Conservation (phyloP, 2,113 vertebrate genomes). For the Ciconia stormi region DNA sequence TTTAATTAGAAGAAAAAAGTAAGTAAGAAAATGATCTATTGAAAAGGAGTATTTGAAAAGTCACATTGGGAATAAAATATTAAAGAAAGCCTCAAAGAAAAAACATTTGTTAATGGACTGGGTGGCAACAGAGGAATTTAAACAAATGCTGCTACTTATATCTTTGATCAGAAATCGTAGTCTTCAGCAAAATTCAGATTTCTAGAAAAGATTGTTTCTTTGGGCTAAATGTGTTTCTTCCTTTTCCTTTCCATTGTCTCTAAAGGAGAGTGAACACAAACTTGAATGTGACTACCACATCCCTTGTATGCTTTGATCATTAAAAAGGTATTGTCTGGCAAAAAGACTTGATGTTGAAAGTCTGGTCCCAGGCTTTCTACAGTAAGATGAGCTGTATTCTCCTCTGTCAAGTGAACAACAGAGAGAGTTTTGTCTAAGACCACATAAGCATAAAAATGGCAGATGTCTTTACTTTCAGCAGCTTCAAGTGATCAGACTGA, state of each 20-base stretch:
- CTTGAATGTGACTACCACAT: slow-evolving; percentile 75
- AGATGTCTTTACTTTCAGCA: slow-evolving; percentile 70
- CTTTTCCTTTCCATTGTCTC: not conserved
- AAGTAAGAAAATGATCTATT: not conserved
- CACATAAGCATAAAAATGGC: slow-evolving; percentile 76
- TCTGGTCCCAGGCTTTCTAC: slow-evolving; percentile 51
- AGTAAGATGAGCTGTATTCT: slow-evolving; percentile 80
- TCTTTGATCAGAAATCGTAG: not conserved
- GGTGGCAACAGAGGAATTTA: not conserved
- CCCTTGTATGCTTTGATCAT: slow-evolving; percentile 83
- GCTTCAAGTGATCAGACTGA: slow-evolving; percentile 62
- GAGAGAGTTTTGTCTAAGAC: slow-evolving; percentile 82
- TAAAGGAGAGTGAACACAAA: slow-evolving; percentile 52
- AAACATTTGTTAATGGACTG: not conserved
- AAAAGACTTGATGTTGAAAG: slow-evolving; percentile 72
- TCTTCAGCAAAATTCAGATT: not conserved
- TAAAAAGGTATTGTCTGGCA: slow-evolving; percentile 76
- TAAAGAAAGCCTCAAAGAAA: not conserved
- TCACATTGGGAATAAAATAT: not conserved
- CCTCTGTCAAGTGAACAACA: slow-evolving; percentile 79
- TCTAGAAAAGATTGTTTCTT: not conserved
- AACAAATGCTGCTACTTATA: not conserved
- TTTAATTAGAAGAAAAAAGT: not conserved
- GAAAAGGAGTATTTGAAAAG: not conserved
- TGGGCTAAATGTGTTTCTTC: not conserved